A percentile compares a stretch with the other conserved stretches of the same genome.
Evolutionary conservation across 2,113 vertebrate genomes (phyloP).

Genomic region (Tetrao urogallus): DNA sequence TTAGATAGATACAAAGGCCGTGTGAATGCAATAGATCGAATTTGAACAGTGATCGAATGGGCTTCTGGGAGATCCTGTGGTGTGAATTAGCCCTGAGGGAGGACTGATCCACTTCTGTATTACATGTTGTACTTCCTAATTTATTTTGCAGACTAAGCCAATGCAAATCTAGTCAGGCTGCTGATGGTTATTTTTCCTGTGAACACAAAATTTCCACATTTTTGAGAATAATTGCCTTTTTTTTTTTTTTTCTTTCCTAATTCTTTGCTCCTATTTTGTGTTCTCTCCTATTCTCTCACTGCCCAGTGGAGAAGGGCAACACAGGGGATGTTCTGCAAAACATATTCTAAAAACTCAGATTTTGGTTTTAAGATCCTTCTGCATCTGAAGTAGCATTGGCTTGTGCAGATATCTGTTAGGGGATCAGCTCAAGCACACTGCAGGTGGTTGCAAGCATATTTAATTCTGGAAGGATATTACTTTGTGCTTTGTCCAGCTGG

Average conservation of each 20-base stretch:
- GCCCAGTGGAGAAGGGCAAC: not conserved
- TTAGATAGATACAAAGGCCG: not conserved
- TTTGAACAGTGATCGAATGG: not conserved
- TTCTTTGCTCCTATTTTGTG: not conserved
- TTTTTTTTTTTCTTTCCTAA: not conserved
- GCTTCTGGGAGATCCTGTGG: not conserved
- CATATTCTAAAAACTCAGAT: not conserved
- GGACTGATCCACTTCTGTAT: not conserved
- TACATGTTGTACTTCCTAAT: not conserved
- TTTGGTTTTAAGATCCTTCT: not conserved
- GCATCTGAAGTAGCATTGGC: not conserved
- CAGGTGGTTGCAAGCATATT: not conserved
- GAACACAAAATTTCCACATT: not conserved
- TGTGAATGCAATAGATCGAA: not conserved
- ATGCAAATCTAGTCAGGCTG: not conserved
- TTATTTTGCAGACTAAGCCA: not conserved
- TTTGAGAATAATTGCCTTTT: not conserved
- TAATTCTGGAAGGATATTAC: conserved; percentile 8
- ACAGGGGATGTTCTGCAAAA: not conserved
- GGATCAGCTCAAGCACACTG: not conserved
- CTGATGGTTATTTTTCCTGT: not conserved
- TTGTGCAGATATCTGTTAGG: not conserved
- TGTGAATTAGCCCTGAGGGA: not conserved
- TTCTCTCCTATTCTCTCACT: not conserved
- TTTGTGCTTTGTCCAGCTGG: conserved; percentile 44